Evolutionary conservation across 2,113 vertebrate species (phyloP), one percentile per base, ranked within the genome.

Genomic region (Entomyzon cyanotis): DNA sequence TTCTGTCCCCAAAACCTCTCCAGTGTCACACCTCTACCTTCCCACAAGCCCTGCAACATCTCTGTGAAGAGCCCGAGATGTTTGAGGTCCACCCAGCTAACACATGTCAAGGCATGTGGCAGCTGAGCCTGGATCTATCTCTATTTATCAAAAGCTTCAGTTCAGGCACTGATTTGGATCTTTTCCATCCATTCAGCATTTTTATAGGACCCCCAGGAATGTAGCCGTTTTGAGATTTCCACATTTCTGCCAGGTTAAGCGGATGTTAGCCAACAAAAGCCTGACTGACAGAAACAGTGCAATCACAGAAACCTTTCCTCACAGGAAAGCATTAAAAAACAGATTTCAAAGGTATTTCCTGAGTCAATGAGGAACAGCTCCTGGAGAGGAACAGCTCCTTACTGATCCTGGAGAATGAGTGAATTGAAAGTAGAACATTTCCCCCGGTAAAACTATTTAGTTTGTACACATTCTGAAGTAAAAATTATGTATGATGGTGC

Each of bases 61-160:
- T 63, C 82, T 4, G 0, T 10, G 52, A 87, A 63, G 9, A 41
- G 31, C 22, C 15, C 0, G 0, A 11, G 23, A 9, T 42, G 20
- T 14, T 2, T 52, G 44, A 85, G 16, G 71, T 50, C 22, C 41
- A 52, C 21, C 1, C 10, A 49, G 9, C 3, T 52, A 60, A 74
- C 0, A 0, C 6, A 5, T 2, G 15, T 23, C 56, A 63, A 55
- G 44, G 21, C 13, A 24, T 4, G 27, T 10, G 58, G 62, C 27
- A 65, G 28, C 49, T 7, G 2, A 91, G 55, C 9, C 82, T 76
- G 44, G 35, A 35, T 55, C 52, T n/a, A 27, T 35, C 65, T 83
- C 62, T 71, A 1, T 64, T 90, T 59, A 55, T 52, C 75, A 39
- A 82, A 79, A 76, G 5, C 20, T 69, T 65, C 59, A 30, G 5